Conservation (phyloP, 2,113 vertebrate species). For the Dromas ardeola region DNA sequence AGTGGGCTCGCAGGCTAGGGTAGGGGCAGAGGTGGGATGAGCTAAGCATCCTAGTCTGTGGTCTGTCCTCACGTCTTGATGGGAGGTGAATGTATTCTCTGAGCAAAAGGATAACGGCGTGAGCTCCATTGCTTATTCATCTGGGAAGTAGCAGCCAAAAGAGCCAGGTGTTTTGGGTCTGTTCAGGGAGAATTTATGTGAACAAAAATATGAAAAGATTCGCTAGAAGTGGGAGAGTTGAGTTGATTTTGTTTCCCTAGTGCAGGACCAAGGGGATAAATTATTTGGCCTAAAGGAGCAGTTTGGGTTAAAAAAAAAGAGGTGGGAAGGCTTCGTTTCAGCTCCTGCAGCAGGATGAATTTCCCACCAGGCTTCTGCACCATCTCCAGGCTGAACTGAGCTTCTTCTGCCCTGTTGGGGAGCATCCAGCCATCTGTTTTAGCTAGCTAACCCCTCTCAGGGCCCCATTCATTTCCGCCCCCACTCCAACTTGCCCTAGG, state of each 20-base stretch:
- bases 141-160: neutral
- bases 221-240: neutral
- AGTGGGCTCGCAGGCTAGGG: neutral
- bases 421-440: neutral
- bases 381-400: neutral
- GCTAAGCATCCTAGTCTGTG: neutral
- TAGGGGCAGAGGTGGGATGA: neutral
- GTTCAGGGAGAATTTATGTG: neutral
- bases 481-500: rapidly evolving
- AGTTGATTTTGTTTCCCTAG: neutral
- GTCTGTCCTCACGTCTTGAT: neutral
- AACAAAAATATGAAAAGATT: neutral
- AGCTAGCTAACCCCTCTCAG: too few species aligned
- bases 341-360: neutral
- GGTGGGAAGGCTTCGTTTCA: neutral
- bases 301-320: neutral
- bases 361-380: neutral
- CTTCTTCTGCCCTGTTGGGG: neutral
- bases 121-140: neutral
- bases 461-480: neutral
- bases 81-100: neutral
- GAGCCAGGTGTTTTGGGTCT: neutral
- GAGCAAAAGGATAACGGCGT: rapidly evolving
- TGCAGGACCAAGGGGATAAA: neutral
- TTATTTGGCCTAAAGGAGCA: neutral